These are phyloP conservation scores for Metopolophium dirhodum DNA, from an alignment of 1,140 invertebrate genomes.

Conservation along the genomic window DNA sequence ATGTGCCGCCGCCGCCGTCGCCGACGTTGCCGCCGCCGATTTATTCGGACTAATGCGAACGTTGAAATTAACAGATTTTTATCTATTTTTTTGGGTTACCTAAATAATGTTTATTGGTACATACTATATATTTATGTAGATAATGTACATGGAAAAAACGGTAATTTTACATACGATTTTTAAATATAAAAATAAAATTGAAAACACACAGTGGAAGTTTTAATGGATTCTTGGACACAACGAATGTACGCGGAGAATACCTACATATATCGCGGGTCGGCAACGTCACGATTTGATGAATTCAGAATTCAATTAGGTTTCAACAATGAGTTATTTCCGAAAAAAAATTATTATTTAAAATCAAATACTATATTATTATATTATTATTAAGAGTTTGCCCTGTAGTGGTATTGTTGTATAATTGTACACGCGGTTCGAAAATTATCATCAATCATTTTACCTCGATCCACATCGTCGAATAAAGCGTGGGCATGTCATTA, in stretches of 20 bases:
- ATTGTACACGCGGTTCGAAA: background rate
- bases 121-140: background rate
- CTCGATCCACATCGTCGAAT: background rate
- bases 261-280: background rate
- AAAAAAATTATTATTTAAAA: background rate
- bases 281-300: background rate
- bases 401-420: background rate
- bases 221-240: background rate
- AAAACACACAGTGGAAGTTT: background rate
- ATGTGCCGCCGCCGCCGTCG: background rate
- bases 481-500: background rate
- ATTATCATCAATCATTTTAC: constrained; percentile 34
- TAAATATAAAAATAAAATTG: background rate
- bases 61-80: constrained; percentile 44
- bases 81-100: constrained; percentile 25
- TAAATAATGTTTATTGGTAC: background rate
- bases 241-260: background rate
- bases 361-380: background rate
- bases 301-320: background rate
- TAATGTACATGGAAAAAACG: background rate
- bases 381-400: background rate
- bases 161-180: background rate
- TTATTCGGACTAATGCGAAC: background rate
- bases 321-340: background rate
- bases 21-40: background rate